Conservation (phyloP, 2,888 invertebrate genomes). For the Phaedon cochleariae region DNA sequence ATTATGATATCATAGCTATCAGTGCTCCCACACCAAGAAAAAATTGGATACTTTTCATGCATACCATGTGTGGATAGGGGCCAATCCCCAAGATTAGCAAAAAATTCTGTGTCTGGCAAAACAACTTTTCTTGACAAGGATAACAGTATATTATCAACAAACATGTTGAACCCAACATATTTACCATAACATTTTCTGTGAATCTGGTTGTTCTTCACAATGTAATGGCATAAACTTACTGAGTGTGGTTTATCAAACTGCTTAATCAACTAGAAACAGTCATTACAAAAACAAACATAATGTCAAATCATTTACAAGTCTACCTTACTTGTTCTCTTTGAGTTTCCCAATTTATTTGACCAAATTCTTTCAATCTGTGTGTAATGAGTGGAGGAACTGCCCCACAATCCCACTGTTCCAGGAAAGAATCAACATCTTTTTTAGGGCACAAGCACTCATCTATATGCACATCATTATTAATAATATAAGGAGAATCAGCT, state of each 20-base stretch:
- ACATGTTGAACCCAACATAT: constrained; percentile 95
- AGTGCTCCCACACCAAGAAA: constrained; percentile 96
- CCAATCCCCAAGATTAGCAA: constrained; percentile 96
- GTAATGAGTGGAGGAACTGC: constrained; percentile 74
- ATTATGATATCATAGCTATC: constrained; percentile 87
- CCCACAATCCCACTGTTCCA: constrained; percentile 72
- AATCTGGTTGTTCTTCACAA: constrained; percentile 82
- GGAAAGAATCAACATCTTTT: constrained; percentile 70
- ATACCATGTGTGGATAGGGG: constrained; percentile 72
- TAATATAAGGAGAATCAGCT: constrained; percentile 70
- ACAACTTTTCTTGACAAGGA: constrained; percentile 82
- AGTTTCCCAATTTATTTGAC: constrained; percentile 73
- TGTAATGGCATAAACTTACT: constrained; percentile 90
- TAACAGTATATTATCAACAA: constrained; percentile 86
- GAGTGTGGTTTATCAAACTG: constrained; percentile 81
- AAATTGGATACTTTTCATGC: constrained; percentile 77
- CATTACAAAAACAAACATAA: background rate
- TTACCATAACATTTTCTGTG: constrained; percentile 92
- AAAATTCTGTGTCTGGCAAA: constrained; percentile 88
- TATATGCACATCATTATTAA: constrained; percentile 75
- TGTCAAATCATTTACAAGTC: background rate
- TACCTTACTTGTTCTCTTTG: constrained; percentile 60
- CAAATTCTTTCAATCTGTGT: constrained; percentile 75
- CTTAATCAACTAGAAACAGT: constrained; percentile 61
- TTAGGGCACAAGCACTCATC: constrained; percentile 88